These are phyloP conservation scores for Artemia franciscana DNA, from an alignment of 1,140 invertebrate species.

Conservation along the genomic window DNA sequence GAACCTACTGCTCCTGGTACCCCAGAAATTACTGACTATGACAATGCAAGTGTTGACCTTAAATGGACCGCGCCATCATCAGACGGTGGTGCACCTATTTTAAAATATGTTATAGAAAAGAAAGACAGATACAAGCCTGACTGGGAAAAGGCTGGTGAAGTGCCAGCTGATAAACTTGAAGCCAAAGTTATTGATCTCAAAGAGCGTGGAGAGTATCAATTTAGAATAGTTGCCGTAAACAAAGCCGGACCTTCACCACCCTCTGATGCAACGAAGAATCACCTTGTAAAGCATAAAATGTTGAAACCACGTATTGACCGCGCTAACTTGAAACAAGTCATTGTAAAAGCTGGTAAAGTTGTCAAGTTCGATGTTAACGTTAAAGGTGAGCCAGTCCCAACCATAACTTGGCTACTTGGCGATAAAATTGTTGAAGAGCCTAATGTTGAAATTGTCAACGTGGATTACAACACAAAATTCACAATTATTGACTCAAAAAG, in stretches of 20 bases:
- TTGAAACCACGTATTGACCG: slow-evolving; percentile 89
- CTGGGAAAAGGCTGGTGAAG: slow-evolving; percentile 53
- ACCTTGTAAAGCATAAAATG: slow-evolving; percentile 67
- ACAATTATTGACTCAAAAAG: slow-evolving; percentile 57
- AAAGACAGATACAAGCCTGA: slow-evolving; percentile 54
- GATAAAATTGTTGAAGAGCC: slow-evolving; percentile 28
- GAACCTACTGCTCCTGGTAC: slow-evolving; percentile 63
- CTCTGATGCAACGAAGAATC: slow-evolving; percentile 80
- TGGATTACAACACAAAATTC: slow-evolving; percentile 82
- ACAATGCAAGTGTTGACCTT: slow-evolving; percentile 74
- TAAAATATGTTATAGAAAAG: slow-evolving; percentile 94
- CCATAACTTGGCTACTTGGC: slow-evolving; percentile 58
- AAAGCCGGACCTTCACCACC: slow-evolving; percentile 79
- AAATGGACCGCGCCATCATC: slow-evolving; percentile 76
- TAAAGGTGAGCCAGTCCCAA: slow-evolving; percentile 78
- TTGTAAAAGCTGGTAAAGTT: slow-evolving; percentile 67
- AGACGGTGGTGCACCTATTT: slow-evolving; percentile 85
- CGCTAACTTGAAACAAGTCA: slow-evolving; percentile 72
- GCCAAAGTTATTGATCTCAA: slow-evolving; percentile 64
- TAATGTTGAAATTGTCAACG: slow-evolving; percentile 60
- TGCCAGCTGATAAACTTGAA: slow-evolving; percentile 46
- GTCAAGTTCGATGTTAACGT: slow-evolving; percentile 84
- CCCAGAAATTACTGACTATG: slow-evolving; percentile 72
- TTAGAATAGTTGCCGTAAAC: slow-evolving; percentile 83
- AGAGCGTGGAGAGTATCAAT: slow-evolving; percentile 79